Evolutionary conservation across 2,888 invertebrate species (phyloP), one percentile per base, ranked within the genome.

Genomic region (Drosophila kuntzei): DNA sequence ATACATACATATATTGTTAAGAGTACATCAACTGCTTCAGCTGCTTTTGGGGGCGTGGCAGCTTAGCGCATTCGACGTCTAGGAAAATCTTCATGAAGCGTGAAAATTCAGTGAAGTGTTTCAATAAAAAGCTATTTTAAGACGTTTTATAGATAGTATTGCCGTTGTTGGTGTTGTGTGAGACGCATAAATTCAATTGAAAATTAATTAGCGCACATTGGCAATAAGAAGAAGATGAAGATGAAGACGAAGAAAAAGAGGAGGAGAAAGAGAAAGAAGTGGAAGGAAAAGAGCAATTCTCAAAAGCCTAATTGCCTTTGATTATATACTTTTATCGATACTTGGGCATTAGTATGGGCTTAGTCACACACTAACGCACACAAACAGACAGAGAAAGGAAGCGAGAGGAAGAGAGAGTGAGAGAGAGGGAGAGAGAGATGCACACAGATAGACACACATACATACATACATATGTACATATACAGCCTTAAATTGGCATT

Each of bases 401-500:
- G 41, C 27, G 9, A 46, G 39, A 29, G 34, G 3, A 1, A 27
- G 3, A 18, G 12, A 27, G 57, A 46, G 16, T 29, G 37, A 29
- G 39, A 12, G 25, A 37, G 51, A 25, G 34, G 8, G 5, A 34
- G 11, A 14, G n/a, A 16, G 51, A 41, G 34, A 54, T 18, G 53
- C 50, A 39, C 62, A 49, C 57, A 47, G 18, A 50, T 47, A 44
- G 47, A 65, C 29, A 53, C 64, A 51, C 58, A 51, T 49, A 53
- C 37, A 69, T 65, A 67, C 60, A 67, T n/a, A 65, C 29, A 53
- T 61, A 51, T 54, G 49, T 49, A 53, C 37, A 69, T 65, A 67
- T 58, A 67, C 63, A 77, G 71, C 62, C 81, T 81, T 81, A 85
- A 79, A 81, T 85, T 85, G 82, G 82, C 71, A 85, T 85, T 79